Evolutionary conservation across 2,113 vertebrate species (phyloP).

Genomic region (Aldabrachelys gigantea): DNA sequence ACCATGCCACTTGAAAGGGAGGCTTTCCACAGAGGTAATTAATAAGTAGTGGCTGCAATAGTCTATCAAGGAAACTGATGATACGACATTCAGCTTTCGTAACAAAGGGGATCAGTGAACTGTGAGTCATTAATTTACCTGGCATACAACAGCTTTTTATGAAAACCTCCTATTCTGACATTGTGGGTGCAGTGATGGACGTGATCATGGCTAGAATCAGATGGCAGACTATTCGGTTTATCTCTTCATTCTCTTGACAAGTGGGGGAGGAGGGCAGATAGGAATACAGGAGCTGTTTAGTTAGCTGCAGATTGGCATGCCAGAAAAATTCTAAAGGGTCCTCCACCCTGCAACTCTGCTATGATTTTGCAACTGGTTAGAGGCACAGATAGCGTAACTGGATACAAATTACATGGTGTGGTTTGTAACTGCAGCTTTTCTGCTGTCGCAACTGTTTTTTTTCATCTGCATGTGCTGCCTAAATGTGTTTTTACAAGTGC

Average conservation of each 20-base stretch:
- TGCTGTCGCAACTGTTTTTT: neutral
- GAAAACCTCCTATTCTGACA: neutral
- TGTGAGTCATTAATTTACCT: neutral
- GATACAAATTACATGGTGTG: neutral
- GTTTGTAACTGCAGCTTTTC: neutral
- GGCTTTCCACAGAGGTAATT: neutral
- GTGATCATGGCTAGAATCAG: neutral
- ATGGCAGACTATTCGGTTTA: neutral
- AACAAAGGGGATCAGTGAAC: slow-evolving; percentile 20
- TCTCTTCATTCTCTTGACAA: slow-evolving; percentile 4
- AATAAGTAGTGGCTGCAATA: slow-evolving; percentile 19
- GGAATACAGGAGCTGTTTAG: neutral
- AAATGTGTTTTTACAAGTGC: neutral
- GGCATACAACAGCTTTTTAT: neutral
- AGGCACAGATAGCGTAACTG: neutral
- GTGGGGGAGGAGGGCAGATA: neutral
- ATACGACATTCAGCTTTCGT: slow-evolving; percentile 45
- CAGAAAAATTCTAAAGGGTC: neutral
- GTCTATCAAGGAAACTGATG: slow-evolving; percentile 10
- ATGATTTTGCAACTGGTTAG: neutral
- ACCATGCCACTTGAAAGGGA: slow-evolving; percentile 2
- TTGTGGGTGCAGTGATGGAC: neutral
- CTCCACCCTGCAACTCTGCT: neutral
- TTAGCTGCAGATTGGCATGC: neutral
- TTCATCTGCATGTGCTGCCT: neutral